A percentile compares a stretch with the other conserved stretches of the same genome.
phyloP scores from a whole-genome alignment of 64 coral and sea anemone genomes.

The Montipora foliosa region DNA sequence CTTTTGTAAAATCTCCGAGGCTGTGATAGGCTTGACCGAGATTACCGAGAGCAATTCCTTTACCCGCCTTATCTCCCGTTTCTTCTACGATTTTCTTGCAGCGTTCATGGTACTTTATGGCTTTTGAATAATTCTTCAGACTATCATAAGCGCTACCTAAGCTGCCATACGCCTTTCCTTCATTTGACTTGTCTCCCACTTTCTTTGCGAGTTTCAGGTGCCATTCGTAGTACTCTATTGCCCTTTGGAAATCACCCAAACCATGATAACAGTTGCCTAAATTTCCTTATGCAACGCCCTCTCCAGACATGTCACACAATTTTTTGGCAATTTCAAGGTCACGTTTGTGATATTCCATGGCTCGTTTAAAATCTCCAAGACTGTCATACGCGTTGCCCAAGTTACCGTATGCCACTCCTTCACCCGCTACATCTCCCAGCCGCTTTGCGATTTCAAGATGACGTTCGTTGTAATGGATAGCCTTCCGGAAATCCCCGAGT shows the following conservation, averaged over 20 bases:
- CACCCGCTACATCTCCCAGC: not conserved
- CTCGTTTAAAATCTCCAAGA: not conserved
- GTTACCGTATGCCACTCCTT: not conserved
- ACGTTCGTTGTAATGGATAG: not conserved
- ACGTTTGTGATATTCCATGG: not conserved
- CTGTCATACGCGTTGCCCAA: not conserved
- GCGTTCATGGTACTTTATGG: conserved; percentile 7
- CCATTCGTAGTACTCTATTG: not conserved
- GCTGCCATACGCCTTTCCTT: not conserved
- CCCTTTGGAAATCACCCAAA: not conserved
- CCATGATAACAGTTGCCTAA: not conserved
- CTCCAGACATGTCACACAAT: not conserved
- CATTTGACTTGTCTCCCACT: not conserved
- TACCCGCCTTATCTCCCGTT: not conserved
- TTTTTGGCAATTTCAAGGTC: not conserved
- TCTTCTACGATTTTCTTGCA: not conserved
- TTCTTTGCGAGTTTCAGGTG: not conserved
- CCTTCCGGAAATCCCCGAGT: not conserved
- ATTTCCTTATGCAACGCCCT: not conserved
- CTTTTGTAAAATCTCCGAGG: not conserved
- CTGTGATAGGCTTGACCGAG: not conserved
- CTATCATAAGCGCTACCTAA: not conserved
- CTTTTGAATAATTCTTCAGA: not conserved
- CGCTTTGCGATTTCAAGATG: not conserved
- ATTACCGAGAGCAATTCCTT: not conserved